Conservation (phyloP, 1,140 invertebrate genomes). For the Scaptodrosophila lebanonensis region DNA sequence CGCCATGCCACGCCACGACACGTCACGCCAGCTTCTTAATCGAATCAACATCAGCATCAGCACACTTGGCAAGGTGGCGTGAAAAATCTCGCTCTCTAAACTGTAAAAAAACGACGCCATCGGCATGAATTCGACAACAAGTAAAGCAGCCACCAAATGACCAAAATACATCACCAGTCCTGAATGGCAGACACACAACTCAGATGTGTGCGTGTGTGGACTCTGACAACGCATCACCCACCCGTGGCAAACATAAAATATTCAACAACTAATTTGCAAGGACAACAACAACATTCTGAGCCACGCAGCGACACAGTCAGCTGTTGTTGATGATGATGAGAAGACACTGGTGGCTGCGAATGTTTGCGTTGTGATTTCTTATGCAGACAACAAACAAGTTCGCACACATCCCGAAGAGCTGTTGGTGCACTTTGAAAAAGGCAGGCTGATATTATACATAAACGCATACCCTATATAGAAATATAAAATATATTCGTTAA, state of each 20-base stretch:
- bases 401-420: too few relatives aligned
- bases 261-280: slow-evolving; percentile 63
- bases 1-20: background rate
- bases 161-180: slow-evolving; percentile 31
- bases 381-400: too few relatives aligned
- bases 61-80: slow-evolving; percentile 58
- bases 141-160: slow-evolving; percentile 25
- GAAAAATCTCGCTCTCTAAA: slow-evolving; percentile 52
- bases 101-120: too few relatives aligned
- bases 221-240: slow-evolving; percentile 23
- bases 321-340: too few relatives aligned
- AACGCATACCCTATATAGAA: too few relatives aligned
- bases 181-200: slow-evolving; percentile 26
- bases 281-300: slow-evolving; percentile 14
- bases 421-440: too few relatives aligned
- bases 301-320: too few relatives aligned
- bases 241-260: slow-evolving; percentile 49
- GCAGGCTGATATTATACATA: too few relatives aligned
- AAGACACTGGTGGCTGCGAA: too few relatives aligned
- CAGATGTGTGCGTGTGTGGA: slow-evolving; percentile 21
- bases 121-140: slow-evolving; percentile 47
- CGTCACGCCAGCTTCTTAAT: slow-evolving; percentile 37
- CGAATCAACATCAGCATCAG: slow-evolving; percentile 65
- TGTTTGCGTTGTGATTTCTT: too few relatives aligned
- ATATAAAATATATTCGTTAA: too few relatives aligned